These are phyloP conservation scores for Hydractinia symbiolongicarpus DNA, from an alignment of 30 jellyfish, hydroid and myxozoan species.

Conservation along the genomic window DNA sequence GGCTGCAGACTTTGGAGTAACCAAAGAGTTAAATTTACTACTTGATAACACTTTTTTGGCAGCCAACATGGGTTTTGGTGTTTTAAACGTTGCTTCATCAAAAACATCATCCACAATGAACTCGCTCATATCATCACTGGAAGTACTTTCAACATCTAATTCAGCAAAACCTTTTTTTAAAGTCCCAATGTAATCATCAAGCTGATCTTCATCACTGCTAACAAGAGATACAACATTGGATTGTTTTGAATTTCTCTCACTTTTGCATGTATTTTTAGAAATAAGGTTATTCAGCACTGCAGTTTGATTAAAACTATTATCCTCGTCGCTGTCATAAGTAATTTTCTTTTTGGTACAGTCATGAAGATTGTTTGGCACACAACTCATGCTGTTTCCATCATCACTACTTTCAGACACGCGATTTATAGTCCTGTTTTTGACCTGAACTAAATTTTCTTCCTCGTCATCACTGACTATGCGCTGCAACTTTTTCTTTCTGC, in stretches of 20 bases:
- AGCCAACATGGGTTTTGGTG: conserved; percentile 10
- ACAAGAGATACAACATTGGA: not conserved
- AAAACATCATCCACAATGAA: conserved; percentile 9
- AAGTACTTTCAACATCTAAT: not conserved
- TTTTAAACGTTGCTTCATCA: not conserved
- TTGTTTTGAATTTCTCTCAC: too few relatives aligned
- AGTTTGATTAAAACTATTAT: too few relatives aligned
- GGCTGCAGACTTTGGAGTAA: conserved; percentile 11
- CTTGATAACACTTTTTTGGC: not conserved
- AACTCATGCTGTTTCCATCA: too few relatives aligned
- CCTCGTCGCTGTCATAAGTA: too few relatives aligned
- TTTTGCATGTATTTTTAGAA: too few relatives aligned
- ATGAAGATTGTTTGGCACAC: too few relatives aligned
- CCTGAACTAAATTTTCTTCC: not conserved
- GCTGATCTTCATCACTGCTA: conserved; percentile 1
- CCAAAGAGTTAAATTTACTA: not conserved
- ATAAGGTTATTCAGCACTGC: too few relatives aligned
- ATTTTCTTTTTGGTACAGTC: too few relatives aligned
- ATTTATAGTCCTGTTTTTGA: too few relatives aligned
- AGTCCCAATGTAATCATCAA: not conserved
- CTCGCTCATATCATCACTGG: not conserved
- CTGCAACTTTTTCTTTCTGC: not conserved
- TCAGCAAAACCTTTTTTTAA: not conserved
- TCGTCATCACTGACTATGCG: conserved; percentile 12
- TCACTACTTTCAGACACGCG: too few relatives aligned